phyloP scores from a whole-genome alignment of 2,113 vertebrate genomes.

The Pogonocichla stellata region DNA sequence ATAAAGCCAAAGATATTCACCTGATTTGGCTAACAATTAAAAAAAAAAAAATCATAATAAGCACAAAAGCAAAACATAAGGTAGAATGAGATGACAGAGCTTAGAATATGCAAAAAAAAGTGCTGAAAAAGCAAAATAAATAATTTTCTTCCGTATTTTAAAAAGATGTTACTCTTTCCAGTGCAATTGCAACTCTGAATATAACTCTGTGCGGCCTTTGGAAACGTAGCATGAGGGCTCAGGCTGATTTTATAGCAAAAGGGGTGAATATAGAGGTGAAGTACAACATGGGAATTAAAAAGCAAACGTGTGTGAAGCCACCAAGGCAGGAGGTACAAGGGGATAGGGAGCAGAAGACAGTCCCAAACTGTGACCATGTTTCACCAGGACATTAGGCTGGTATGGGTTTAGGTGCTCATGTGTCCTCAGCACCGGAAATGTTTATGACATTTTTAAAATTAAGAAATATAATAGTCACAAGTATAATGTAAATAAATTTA shows the following conservation, averaged over 20 bases:
- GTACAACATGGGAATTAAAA: background rate
- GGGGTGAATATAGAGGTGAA: background rate
- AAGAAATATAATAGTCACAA: slow-evolving; percentile 28
- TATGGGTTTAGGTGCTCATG: background rate
- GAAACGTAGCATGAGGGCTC: background rate
- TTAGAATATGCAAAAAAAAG: background rate
- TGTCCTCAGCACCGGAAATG: background rate
- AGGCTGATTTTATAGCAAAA: background rate
- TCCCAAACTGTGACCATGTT: background rate
- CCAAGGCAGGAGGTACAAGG: background rate
- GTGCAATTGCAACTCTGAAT: background rate
- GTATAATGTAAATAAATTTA: slow-evolving; percentile 19
- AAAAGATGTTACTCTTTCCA: background rate
- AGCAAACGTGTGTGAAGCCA: background rate
- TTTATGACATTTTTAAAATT: slow-evolving; percentile 28
- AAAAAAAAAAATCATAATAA: background rate
- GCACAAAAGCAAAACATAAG: background rate
- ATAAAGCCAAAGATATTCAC: background rate
- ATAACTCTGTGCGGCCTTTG: background rate
- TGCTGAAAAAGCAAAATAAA: background rate
- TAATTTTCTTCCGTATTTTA: background rate
- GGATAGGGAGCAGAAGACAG: background rate
- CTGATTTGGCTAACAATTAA: background rate
- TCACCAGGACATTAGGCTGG: accelerated
- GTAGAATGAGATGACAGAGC: background rate